Evolutionary conservation across 2,113 vertebrate species (phyloP), one percentile per base, ranked within the genome.

Genomic region (Catharus fuscescens): DNA sequence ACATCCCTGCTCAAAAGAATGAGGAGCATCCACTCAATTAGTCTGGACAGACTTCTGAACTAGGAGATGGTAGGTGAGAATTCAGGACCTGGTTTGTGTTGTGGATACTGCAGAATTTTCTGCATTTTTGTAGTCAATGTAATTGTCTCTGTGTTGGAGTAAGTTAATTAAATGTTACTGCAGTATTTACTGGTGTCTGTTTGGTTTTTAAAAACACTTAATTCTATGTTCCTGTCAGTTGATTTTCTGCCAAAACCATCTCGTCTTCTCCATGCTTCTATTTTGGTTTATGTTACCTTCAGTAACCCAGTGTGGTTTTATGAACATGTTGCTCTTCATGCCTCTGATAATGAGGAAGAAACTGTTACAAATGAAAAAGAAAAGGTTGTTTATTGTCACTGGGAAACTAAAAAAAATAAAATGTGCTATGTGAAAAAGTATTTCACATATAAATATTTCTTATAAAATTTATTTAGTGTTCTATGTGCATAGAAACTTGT

Each of bases 231-330:
- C 52, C 67, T 78, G 44, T 53, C 56, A 18, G 24, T 53, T 92
- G 76, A 76, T 90, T 95, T 90, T 61, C 69, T 96, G 88, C 82
- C 86, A 78, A 74, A 90, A 32, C 16, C 70, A 9, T 60, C 40
- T 66, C 83, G 60, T 71, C 52, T 77, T 90, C 56, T 56, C 76
- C 64, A 24, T 56, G 40, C 17, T 73, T 86, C 45, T 86, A 3
- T 69, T 86, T 92, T 91, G 28, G 14, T 78, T 91, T 36, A 84
- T 67, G 42, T 76, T 89, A 70, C 86, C 65, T 93, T 91, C 56
- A 83, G 97, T 90, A 98, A 98, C 53, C 97, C 98, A 4, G 97
- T 97, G 94, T 98, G 98, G 98, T 98, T 98, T 96, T 98, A 98
- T 88, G 96, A 98, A 25, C 97, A 98, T 77, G 98, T 98, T 91